These are phyloP conservation scores for Petrophora chlorosata DNA, from an alignment of 2,888 invertebrate genomes.

Conservation along the genomic window DNA sequence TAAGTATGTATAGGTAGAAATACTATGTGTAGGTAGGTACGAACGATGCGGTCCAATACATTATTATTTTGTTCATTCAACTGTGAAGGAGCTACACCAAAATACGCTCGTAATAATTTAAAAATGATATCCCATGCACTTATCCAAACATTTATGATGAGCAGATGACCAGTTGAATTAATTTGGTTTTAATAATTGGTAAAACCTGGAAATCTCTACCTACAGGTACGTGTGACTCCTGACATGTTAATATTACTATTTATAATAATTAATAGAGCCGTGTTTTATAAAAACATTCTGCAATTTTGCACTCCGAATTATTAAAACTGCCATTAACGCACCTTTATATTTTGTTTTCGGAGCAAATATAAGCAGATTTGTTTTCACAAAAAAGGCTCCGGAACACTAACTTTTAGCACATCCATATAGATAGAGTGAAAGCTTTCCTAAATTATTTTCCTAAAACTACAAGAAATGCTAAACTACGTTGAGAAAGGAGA, in stretches of 20 bases:
- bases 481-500: conserved; percentile 5
- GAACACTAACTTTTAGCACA: too few relatives aligned
- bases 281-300: too few relatives aligned
- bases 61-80: conserved; percentile 64
- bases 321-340: too few relatives aligned
- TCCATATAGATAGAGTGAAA: not conserved
- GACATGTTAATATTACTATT: conserved; percentile 13
- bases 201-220: too few relatives aligned
- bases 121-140: conserved; percentile 59
- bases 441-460: not conserved
- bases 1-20: conserved; percentile 35
- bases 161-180: conserved; percentile 38
- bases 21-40: too few relatives aligned
- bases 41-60: conserved; percentile 52
- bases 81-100: conserved; percentile 53
- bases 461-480: not conserved
- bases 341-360: too few relatives aligned
- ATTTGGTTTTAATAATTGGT: too few relatives aligned
- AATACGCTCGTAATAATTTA: conserved; percentile 65
- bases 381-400: not conserved
- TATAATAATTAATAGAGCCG: not conserved
- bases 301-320: too few relatives aligned
- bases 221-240: conserved; percentile 64
- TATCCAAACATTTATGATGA: conserved; percentile 53
- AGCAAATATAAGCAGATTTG: too few relatives aligned